Evolutionary conservation across 2,113 vertebrate genomes (phyloP).

Genomic region (Brachypteracias leptosomus): DNA sequence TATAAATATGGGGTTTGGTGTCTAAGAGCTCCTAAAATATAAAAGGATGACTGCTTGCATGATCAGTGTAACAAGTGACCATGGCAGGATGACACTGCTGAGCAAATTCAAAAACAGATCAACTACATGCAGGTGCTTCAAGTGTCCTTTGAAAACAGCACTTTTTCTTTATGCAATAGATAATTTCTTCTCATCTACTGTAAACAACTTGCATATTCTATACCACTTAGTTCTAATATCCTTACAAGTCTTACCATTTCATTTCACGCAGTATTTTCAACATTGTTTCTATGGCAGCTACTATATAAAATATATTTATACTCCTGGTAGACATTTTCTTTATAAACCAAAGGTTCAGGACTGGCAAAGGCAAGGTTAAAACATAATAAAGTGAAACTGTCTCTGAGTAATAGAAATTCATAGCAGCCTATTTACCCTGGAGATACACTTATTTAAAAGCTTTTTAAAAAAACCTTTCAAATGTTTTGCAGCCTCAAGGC

Average conservation of each 20-base stretch:
- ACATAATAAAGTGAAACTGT: not conserved
- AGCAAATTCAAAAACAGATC: not conserved
- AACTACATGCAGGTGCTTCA: not conserved
- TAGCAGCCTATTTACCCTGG: not conserved
- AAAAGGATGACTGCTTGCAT: not conserved
- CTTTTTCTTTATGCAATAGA: not conserved
- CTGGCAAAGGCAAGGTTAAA: not conserved
- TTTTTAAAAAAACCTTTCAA: not conserved
- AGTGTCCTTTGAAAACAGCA: not conserved
- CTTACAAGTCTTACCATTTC: not conserved
- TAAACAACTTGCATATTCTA: not conserved
- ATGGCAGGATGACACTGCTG: not conserved
- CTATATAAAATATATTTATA: not conserved
- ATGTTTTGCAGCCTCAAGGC: not conserved
- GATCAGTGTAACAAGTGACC: not conserved
- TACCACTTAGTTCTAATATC: not conserved
- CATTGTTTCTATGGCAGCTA: not conserved
- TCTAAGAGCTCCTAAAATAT: not conserved
- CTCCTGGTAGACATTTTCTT: not conserved
- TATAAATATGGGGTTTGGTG: not conserved
- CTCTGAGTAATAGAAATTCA: not conserved
- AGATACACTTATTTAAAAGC: not conserved
- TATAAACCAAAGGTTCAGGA: not conserved
- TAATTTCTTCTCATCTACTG: not conserved
- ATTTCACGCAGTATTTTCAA: not conserved